Conservation (phyloP, 64 coral and sea anemone species). For the Platygyra sinensis region DNA sequence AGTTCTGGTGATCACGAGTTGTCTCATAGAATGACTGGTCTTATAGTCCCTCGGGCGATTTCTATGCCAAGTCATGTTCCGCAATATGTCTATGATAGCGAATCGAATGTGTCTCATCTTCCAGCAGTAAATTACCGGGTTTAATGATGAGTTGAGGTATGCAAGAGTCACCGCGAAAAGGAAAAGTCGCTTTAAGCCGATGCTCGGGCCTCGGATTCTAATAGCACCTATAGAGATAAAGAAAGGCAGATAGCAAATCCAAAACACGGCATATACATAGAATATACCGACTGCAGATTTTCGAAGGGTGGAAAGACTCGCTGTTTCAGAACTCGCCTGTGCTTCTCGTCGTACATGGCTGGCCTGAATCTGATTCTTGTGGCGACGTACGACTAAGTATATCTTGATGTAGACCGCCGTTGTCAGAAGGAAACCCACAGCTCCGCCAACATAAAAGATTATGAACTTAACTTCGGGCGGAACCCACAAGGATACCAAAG, state of each 20-base stretch:
- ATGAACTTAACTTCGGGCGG: too few relatives aligned
- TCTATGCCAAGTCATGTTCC: too few relatives aligned
- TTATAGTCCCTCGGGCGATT: too few relatives aligned
- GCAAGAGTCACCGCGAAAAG: background rate
- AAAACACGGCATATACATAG: background rate
- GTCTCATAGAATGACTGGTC: too few relatives aligned
- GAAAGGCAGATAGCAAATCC: background rate
- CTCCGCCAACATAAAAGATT: background rate
- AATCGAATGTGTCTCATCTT: too few relatives aligned
- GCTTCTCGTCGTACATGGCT: background rate
- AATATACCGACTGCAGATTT: background rate
- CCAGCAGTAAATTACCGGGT: too few relatives aligned
- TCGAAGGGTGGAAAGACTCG: background rate
- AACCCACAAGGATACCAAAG: too few relatives aligned
- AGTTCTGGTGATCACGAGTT: too few relatives aligned
- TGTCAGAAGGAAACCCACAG: background rate
- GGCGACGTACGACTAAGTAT: background rate
- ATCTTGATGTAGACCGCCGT: constrained; percentile 1
- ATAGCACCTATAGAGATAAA: background rate
- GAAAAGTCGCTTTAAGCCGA: background rate
- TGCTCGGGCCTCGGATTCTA: background rate
- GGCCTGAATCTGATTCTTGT: constrained; percentile 1
- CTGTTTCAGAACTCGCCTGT: background rate
- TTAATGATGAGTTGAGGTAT: too few relatives aligned
- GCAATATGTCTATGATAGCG: too few relatives aligned